phyloP scores from a whole-genome alignment of 2,113 vertebrate species.

The Parotia lawesii region DNA sequence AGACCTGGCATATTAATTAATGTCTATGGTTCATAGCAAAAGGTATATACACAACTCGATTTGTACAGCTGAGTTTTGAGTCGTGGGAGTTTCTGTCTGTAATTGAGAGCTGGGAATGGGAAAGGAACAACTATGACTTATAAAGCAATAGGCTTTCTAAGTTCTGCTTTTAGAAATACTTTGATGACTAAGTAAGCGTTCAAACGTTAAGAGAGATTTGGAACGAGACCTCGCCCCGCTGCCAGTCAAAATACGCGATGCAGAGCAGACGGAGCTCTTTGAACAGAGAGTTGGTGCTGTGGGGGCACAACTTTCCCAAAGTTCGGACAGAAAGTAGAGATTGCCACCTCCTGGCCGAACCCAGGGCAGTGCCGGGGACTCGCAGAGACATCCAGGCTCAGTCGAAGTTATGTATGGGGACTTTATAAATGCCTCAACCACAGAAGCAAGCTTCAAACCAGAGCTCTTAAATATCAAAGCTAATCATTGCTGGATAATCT shows the following conservation, averaged over 20 bases:
- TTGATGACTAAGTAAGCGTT: conserved; percentile 1
- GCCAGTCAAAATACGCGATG: background rate
- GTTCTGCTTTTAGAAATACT: conserved; percentile 26
- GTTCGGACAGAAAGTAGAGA: conserved; percentile 35
- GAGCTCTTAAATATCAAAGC: background rate
- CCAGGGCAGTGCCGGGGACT: background rate
- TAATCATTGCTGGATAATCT: background rate
- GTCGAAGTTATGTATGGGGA: background rate
- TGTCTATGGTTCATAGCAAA: background rate
- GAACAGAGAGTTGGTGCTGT: background rate
- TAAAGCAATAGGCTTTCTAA: background rate
- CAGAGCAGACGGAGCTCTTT: background rate
- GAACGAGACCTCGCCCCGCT: background rate
- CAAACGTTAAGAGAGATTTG: conserved; percentile 3
- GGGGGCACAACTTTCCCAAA: background rate
- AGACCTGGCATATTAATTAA: background rate
- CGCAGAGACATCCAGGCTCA: background rate
- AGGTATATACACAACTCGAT: background rate
- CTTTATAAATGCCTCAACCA: background rate
- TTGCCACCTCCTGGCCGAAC: conserved; percentile 58
- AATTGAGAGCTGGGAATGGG: background rate
- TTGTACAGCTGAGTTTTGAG: background rate
- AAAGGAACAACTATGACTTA: background rate
- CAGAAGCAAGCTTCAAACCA: background rate
- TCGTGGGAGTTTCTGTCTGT: background rate